Conservation (phyloP, 2,888 invertebrate species). For the Dryocosmus kuriphilus region DNA sequence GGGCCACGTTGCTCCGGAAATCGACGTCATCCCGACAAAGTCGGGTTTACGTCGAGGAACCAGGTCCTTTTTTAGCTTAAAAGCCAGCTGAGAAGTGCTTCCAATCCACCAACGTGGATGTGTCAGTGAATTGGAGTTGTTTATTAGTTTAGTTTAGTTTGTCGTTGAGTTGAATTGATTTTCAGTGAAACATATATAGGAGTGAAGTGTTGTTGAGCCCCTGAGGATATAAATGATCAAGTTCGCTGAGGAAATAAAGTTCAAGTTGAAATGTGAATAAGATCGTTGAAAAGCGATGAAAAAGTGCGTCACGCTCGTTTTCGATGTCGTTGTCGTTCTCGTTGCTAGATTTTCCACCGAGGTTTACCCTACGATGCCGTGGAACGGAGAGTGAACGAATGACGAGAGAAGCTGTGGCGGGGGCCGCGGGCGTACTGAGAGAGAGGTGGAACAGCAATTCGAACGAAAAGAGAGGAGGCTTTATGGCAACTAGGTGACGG, state of each 20-base stretch:
- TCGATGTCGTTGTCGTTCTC: conserved; percentile 21
- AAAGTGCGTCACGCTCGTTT: background rate
- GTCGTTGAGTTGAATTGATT: background rate
- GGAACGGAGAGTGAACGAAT: conserved; percentile 48
- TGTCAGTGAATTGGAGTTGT: background rate
- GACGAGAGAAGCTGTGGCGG: conserved; percentile 39
- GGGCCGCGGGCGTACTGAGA: conserved; percentile 78
- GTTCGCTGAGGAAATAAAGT: background rate
- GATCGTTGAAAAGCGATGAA: background rate
- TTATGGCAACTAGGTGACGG: conserved; percentile 79
- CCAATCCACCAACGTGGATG: background rate
- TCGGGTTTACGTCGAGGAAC: conserved; percentile 11
- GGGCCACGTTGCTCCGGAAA: conserved; percentile 65
- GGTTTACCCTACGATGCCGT: background rate
- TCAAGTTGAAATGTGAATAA: background rate
- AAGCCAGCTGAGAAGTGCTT: background rate
- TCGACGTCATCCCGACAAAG: conserved; percentile 49
- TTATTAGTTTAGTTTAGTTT: background rate
- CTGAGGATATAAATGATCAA: background rate
- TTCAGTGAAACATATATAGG: background rate
- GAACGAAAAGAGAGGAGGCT: conserved; percentile 76
- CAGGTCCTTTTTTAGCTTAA: background rate
- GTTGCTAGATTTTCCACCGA: background rate
- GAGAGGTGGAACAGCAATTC: conserved; percentile 77
- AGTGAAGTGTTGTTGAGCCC: background rate